Conservation (phyloP, 2,888 invertebrate species). For the Cantharis rustica region DNA sequence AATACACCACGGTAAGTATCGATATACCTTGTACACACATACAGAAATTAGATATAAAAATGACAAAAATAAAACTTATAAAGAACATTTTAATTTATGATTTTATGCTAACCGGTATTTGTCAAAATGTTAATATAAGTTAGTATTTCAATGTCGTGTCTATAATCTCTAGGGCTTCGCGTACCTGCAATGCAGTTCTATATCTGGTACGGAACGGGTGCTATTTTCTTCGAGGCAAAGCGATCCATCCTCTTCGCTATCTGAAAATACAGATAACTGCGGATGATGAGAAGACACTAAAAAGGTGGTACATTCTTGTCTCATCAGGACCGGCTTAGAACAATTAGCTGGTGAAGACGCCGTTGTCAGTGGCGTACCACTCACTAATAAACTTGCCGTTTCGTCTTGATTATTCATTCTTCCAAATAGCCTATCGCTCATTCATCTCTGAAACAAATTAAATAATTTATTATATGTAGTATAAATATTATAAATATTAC, state of each 20-base stretch:
- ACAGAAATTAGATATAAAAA: neutral
- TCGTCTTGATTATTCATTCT: conserved; percentile 75
- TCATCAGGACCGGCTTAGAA: conserved; percentile 80
- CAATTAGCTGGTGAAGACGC: conserved; percentile 57
- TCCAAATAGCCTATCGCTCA: conserved; percentile 20
- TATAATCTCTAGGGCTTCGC: conserved; percentile 1
- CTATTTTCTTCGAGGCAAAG: conserved; percentile 69
- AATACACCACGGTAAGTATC: neutral
- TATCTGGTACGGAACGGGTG: conserved; percentile 79
- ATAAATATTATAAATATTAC: too few species aligned
- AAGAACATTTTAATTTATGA: neutral
- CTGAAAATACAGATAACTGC: conserved; percentile 73
- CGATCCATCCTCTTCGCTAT: conserved; percentile 78
- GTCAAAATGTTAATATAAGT: neutral
- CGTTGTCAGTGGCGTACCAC: conserved; percentile 63
- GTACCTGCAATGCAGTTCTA: conserved; percentile 74
- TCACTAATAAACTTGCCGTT: conserved; percentile 78
- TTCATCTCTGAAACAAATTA: conserved; percentile 28
- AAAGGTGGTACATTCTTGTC: conserved; percentile 84
- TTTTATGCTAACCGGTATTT: neutral
- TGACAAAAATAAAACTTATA: neutral
- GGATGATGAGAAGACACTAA: conserved; percentile 69
- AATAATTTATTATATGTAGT: neutral
- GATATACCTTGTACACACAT: neutral
- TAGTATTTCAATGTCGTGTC: neutral